phyloP scores from a whole-genome alignment of 2,888 invertebrate species.

The Drosophila macrospina region DNA sequence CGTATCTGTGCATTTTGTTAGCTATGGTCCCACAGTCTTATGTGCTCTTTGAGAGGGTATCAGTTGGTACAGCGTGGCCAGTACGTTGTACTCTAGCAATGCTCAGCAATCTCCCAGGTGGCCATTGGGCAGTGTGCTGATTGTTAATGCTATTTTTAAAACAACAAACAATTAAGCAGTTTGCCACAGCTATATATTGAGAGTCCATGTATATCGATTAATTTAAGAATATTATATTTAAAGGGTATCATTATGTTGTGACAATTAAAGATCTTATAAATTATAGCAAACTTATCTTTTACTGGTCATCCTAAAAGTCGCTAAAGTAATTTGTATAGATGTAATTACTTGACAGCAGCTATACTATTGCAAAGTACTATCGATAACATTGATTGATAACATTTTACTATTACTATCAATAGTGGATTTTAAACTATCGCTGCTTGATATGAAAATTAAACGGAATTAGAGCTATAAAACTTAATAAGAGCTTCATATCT shows the following conservation, averaged over 20 bases:
- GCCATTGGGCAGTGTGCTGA: not conserved
- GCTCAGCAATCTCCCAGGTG: conserved; percentile 19
- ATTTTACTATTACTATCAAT: too few relatives aligned
- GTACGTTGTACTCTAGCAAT: not conserved
- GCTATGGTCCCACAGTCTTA: conserved; percentile 21
- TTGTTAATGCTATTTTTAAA: conserved; percentile 18
- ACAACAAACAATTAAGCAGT: conserved; percentile 9
- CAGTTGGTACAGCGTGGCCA: not conserved
- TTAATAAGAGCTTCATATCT: too few relatives aligned
- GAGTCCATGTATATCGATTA: not conserved
- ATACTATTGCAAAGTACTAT: not conserved
- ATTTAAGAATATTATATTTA: not conserved
- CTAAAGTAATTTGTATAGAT: too few relatives aligned
- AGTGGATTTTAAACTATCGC: too few relatives aligned
- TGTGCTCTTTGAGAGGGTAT: conserved; percentile 1
- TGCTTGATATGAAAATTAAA: too few relatives aligned
- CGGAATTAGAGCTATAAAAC: too few relatives aligned
- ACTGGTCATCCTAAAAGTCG: not conserved
- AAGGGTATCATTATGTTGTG: not conserved
- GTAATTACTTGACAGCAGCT: too few relatives aligned
- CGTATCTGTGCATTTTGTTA: conserved; percentile 18
- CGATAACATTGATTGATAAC: not conserved
- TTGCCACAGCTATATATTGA: conserved; percentile 10
- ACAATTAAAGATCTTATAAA: not conserved
- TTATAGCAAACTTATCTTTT: not conserved